Conservation (phyloP, 2,113 vertebrate genomes). For the Ceuthmochares aereus region DNA sequence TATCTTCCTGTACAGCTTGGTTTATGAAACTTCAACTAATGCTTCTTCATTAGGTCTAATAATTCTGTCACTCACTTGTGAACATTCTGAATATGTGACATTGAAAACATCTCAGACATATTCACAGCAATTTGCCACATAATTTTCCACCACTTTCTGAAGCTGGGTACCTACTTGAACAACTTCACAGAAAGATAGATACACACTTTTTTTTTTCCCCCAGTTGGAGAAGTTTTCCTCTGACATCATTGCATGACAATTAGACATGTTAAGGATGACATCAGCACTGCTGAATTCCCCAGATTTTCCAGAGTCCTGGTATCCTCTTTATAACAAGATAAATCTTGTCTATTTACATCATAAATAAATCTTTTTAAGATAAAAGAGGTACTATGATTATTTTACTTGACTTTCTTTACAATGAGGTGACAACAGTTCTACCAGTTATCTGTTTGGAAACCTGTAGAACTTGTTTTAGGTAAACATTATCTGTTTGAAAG, state of each 20-base stretch:
- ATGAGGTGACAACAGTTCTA: neutral
- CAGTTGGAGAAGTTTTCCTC: neutral
- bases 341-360: neutral
- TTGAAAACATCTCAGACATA: neutral
- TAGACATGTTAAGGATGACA: neutral
- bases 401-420: neutral
- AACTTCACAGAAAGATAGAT: neutral
- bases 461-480: neutral
- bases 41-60: neutral
- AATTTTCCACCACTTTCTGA: neutral
- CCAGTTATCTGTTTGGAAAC: neutral
- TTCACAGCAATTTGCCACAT: neutral
- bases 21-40: neutral
- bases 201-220: rapidly evolving
- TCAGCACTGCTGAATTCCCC: neutral
- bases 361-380: neutral
- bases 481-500: neutral
- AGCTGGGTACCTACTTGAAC: neutral
- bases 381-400: neutral
- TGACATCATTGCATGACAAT: neutral
- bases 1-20: neutral
- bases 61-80: neutral
- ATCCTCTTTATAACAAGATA: neutral
- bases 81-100: neutral
- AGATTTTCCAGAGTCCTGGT: neutral